Evolutionary conservation across 2,797 vertebrate species (phyloP), one percentile per base, ranked within the genome.

Genomic region (Labroides dimidiatus): DNA sequence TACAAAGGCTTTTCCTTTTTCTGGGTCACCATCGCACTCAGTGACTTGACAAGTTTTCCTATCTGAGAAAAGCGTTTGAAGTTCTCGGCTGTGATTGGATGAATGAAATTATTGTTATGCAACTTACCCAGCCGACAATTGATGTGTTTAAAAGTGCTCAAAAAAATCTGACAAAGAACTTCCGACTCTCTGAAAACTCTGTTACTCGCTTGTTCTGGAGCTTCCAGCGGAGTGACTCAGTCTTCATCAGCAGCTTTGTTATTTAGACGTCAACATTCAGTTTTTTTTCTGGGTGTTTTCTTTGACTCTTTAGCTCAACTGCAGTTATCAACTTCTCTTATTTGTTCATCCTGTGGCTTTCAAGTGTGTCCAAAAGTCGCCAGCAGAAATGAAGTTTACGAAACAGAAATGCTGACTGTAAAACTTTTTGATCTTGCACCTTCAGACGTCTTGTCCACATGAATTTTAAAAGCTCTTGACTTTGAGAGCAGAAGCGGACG

Each of bases 11-110:
- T 30, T n/a, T 63, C 52, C 16, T 53, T 69, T 91, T 91, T 91
- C 88, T 91, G 82, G 90, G 88, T 90, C 88, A 90, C 69, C 73
- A 2, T 80, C 77, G 82, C 68, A 1, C 70, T 48, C 43, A 84
- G 66, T 77, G 69, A 83, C 75, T 87, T 76, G 78, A 86, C 78
- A 63, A 86, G 72, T 81, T 85, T 84, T 60, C 50, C 42, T 49
- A 75, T 79, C 69, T 65, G 6, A 1, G 41, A 57, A 43, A 73
- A 69, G 62, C 42, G 58, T 87, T 84, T 83, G 74, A 86, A 84
- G 74, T 88, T 84, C 15, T 5, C 64, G 50, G 0, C 53, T 76
- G 48, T 62, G 69, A 88, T 59, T 82, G 78, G 45, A 73, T 73
- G 81, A 80, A 70, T 75, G 58, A 69, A 57, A 77, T 79, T 74